Evolutionary conservation across 2,113 vertebrate genomes (phyloP).

Genomic region (Nipponia nippon): DNA sequence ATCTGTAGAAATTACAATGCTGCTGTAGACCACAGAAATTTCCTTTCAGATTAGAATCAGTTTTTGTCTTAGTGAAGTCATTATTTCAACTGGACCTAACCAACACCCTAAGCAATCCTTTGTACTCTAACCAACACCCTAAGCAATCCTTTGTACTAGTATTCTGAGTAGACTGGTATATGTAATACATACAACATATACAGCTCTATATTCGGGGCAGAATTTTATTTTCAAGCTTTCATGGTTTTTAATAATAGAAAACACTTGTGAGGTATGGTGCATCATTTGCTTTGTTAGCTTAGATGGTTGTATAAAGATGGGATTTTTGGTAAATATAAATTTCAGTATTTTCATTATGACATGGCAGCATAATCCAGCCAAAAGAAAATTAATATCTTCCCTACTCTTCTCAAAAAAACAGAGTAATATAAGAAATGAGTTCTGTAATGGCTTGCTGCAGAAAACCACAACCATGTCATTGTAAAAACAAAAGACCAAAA

Average conservation of each 20-base stretch:
- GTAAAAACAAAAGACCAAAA: background rate
- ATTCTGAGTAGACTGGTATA: background rate
- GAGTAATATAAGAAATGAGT: background rate
- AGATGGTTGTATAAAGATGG: background rate
- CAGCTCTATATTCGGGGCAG: background rate
- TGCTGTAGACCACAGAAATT: background rate
- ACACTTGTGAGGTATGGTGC: background rate
- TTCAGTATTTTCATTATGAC: background rate
- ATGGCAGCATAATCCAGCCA: background rate
- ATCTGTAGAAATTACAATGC: background rate
- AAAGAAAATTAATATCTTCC: background rate
- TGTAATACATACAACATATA: background rate
- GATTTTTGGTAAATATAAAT: background rate
- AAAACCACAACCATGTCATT: background rate
- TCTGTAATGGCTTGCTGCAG: background rate
- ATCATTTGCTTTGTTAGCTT: background rate
- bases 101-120: background rate
- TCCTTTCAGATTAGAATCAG: background rate
- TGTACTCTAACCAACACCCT: background rate
- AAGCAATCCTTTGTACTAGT: background rate
- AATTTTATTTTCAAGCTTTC: background rate
- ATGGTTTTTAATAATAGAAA: background rate
- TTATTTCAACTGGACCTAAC: background rate
- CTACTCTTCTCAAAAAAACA: background rate
- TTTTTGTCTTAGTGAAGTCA: background rate